Evolutionary conservation across 2,888 invertebrate genomes (phyloP).

Genomic region (Coelopa pilipes): DNA sequence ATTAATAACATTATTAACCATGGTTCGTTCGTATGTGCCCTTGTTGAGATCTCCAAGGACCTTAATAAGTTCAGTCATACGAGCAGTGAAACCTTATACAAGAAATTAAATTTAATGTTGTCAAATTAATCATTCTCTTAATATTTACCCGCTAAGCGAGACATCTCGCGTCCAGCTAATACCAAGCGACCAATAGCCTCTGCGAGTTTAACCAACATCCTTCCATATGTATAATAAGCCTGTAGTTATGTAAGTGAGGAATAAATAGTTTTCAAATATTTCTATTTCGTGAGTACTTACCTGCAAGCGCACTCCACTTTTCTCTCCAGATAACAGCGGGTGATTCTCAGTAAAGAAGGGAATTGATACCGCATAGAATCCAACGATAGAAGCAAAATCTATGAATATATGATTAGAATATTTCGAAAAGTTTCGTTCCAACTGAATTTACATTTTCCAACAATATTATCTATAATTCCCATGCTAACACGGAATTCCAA

Average conservation of each 20-base stretch:
- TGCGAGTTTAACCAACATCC: slow-evolving; percentile 83
- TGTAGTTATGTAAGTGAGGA: slow-evolving; percentile 58
- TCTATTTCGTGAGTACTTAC: slow-evolving; percentile 62
- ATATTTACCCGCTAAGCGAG: slow-evolving; percentile 81
- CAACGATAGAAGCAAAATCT: slow-evolving; percentile 96
- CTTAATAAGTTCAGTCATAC: slow-evolving; percentile 88
- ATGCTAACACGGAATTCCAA: slow-evolving; percentile 89
- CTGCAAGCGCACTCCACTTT: slow-evolving; percentile 83
- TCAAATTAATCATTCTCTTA: neutral
- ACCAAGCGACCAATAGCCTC: slow-evolving; percentile 97
- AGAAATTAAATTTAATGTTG: neutral
- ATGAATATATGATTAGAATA: slow-evolving; percentile 39
- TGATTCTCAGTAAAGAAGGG: slow-evolving; percentile 88
- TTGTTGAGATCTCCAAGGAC: slow-evolving; percentile 86
- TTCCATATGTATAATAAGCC: slow-evolving; percentile 96
- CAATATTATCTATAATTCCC: slow-evolving; percentile 95
- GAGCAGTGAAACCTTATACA: slow-evolving; percentile 77
- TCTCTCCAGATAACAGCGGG: slow-evolving; percentile 73
- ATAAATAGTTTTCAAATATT: neutral
- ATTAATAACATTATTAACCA: slow-evolving; percentile 67
- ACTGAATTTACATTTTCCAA: slow-evolving; percentile 86
- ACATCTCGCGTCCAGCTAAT: slow-evolving; percentile 93
- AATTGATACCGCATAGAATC: slow-evolving; percentile 93
- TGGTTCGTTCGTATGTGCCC: slow-evolving; percentile 76
- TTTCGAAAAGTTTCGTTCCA: neutral